phyloP scores from a whole-genome alignment of 2,888 invertebrate species.

The Vanessa cardui region DNA sequence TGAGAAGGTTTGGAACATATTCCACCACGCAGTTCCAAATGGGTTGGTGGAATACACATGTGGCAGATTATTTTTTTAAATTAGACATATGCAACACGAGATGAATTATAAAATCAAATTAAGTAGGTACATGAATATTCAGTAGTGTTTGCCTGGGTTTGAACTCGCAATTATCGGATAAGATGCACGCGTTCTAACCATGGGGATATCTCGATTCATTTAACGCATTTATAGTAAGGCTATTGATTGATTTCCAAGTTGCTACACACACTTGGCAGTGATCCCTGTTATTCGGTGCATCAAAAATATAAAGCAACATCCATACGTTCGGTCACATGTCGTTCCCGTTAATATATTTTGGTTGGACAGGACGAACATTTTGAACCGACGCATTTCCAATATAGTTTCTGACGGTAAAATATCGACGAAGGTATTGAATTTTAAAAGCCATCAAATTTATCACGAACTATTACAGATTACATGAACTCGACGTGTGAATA shows the following conservation, averaged over 20 bases:
- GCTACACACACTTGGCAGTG: not conserved
- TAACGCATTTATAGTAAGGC: not conserved
- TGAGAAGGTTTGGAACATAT: too few species aligned
- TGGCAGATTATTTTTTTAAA: too few species aligned
- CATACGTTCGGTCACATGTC: slow-evolving; percentile 1
- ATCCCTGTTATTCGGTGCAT: not conserved
- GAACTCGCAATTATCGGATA: too few species aligned
- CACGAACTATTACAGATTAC: not conserved
- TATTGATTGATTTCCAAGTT: too few species aligned
- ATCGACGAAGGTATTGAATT: slow-evolving; percentile 7
- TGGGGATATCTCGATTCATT: too few species aligned
- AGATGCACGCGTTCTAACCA: too few species aligned
- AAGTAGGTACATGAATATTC: too few species aligned
- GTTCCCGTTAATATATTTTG: slow-evolving; percentile 4
- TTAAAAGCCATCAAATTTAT: slow-evolving; percentile 11
- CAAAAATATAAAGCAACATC: slow-evolving; percentile 1
- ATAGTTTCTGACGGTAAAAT: slow-evolving; percentile 9
- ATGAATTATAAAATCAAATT: too few species aligned
- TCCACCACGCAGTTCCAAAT: too few species aligned
- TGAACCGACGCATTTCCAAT: slow-evolving; percentile 8
- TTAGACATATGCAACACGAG: too few species aligned
- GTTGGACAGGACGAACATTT: slow-evolving; percentile 6
- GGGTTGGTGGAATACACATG: too few species aligned
- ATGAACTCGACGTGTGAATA: not conserved
- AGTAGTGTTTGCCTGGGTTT: too few species aligned